These are phyloP conservation scores for Tiliqua scincoides DNA, from an alignment of 2,113 vertebrate genomes.

Conservation along the genomic window DNA sequence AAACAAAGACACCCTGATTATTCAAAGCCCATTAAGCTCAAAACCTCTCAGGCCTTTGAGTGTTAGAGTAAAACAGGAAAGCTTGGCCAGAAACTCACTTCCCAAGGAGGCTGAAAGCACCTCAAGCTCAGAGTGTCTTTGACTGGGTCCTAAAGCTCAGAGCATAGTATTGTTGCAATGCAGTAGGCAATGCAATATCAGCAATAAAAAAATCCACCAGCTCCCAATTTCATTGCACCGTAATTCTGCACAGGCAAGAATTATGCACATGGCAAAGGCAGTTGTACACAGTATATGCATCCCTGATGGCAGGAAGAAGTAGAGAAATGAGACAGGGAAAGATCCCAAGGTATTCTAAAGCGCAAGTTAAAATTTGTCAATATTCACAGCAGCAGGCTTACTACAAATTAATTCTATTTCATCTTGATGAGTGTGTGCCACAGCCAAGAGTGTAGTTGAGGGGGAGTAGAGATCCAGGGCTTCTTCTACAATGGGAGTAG, in stretches of 20 bases:
- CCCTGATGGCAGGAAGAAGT: not conserved
- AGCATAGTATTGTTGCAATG: not conserved
- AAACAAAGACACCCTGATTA: not conserved
- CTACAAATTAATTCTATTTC: not conserved
- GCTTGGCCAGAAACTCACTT: not conserved
- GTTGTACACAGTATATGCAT: not conserved
- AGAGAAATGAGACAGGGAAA: not conserved
- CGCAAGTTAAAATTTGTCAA: no score
- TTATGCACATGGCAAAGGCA: no score
- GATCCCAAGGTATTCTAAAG: not conserved
- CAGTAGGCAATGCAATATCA: not conserved
- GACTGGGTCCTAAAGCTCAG: not conserved
- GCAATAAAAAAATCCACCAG: not conserved
- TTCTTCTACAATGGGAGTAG: no score
- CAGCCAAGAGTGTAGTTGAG: no score
- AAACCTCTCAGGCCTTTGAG: not conserved
- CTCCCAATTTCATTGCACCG: not conserved
- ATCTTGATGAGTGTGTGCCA: no score
- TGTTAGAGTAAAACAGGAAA: not conserved
- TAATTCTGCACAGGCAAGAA: no score
- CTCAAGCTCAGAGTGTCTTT: not conserved
- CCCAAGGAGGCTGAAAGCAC: not conserved
- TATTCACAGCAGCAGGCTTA: not conserved
- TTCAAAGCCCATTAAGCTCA: not conserved
- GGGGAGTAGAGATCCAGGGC: no score